phyloP scores from a whole-genome alignment of 2,797 vertebrate genomes.

The Leontopithecus rosalia region DNA sequence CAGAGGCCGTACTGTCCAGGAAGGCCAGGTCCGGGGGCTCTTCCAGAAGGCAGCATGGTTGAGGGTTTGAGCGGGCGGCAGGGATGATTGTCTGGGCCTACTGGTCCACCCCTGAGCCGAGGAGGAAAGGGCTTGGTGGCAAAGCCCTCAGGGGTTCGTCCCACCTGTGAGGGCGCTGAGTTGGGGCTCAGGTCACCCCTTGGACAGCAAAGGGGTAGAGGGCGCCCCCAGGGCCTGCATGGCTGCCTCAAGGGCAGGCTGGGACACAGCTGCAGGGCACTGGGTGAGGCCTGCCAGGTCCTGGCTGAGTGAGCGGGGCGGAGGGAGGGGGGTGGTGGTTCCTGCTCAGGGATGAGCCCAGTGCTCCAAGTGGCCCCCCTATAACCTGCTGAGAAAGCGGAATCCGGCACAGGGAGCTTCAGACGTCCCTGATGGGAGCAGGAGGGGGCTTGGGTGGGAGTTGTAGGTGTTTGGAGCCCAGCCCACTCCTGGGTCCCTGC shows the following conservation, averaged over 20 bases:
- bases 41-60: background rate
- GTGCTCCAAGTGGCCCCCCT: background rate
- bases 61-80: background rate
- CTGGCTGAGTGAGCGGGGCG: background rate
- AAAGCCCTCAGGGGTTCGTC: too few species aligned
- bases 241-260: background rate
- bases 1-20: background rate
- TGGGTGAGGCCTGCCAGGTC: background rate
- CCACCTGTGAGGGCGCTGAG: background rate
- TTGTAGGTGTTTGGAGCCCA: accelerated
- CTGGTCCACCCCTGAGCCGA: background rate
- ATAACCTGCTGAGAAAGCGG: background rate
- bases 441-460: background rate
- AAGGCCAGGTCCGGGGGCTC: background rate
- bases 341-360: too few species aligned
- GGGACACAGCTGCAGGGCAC: background rate
- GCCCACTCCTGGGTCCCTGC: background rate
- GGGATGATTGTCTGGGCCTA: too few species aligned
- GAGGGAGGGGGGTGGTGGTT: accelerated
- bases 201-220: background rate
- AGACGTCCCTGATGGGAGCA: background rate
- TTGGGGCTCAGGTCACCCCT: background rate
- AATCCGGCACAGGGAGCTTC: background rate
- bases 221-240: background rate
- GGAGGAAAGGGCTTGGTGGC: background rate